Evolutionary conservation across 1,140 invertebrate species (phyloP), one percentile per base, ranked within the genome.

Genomic region (Leptoteleia sp.): DNA sequence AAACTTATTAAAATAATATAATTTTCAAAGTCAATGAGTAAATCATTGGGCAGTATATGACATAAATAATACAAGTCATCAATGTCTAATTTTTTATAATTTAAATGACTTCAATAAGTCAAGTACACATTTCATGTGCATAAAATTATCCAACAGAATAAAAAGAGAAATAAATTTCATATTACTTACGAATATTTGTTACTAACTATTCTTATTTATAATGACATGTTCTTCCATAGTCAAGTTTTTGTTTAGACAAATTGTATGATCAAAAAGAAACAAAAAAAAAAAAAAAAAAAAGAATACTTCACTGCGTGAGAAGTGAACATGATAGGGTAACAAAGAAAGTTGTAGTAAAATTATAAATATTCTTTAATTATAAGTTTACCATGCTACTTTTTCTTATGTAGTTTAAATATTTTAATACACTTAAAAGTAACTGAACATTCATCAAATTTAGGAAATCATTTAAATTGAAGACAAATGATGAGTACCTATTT

Each of bases 401-500:
- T 12, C 22, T 45, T 11, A 13, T 8, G 27, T 13, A n/a, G 2
- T 45, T 27, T 45, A 27, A 7, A 47, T 8, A 29, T 7, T 47
- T 47, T 35, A 3, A 3, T 12, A 35, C 8, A 35, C 3, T 35
- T 35, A 35, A n/a, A n/a, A n/a, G n/a, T n/a, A 37, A 35, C 33
- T 22, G 19, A 22, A 35, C 9, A 25, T 50, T 37, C 29, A n/a
- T 35, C 19, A 35, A 35, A 29, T 31, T 29, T 47, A 33, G 13
- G 9, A 33, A 48, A 3, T 27, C 50, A 19, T n/a, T n/a, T 27
- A 12, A 55, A 2, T 42, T 22, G 13, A 55, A 40, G 37, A 55
- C 42, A 37, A 55, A 68, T 25, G 35, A 55, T 42, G 29, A 42
- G 16, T 68, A 55, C 19, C 54, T 68, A 68, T 68, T 68, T 68